These are phyloP conservation scores for Papilio polyxenes DNA, from an alignment of 1,140 invertebrate species.

Conservation along the genomic window DNA sequence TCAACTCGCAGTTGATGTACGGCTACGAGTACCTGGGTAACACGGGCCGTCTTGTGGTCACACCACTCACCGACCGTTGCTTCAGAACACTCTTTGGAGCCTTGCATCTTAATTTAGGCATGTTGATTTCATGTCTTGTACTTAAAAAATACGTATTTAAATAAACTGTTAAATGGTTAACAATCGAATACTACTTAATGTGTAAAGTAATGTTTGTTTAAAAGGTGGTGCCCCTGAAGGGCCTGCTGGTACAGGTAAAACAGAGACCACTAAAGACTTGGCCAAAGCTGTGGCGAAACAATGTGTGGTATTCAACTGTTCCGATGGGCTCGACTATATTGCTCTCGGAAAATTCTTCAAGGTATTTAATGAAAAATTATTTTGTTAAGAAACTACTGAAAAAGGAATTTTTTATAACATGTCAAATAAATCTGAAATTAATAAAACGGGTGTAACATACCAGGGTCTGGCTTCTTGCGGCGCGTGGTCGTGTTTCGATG, in stretches of 20 bases:
- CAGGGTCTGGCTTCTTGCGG: slow-evolving; percentile 95
- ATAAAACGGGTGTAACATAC: slow-evolving; percentile 35
- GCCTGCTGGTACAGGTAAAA: slow-evolving; percentile 97
- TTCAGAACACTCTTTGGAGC: slow-evolving; percentile 96
- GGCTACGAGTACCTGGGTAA: slow-evolving; percentile 98
- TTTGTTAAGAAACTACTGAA: background rate
- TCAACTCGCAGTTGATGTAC: slow-evolving; percentile 94
- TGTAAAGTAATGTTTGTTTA: background rate
- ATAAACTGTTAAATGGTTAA: background rate
- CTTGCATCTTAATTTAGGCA: slow-evolving; percentile 89
- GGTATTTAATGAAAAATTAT: slow-evolving; percentile 44
- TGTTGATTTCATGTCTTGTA: slow-evolving; percentile 14
- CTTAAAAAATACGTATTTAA: background rate
- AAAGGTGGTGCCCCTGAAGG: slow-evolving; percentile 95
- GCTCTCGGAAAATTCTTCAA: slow-evolving; percentile 98
- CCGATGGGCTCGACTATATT: slow-evolving; percentile 95
- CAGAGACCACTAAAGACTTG: slow-evolving; percentile 97
- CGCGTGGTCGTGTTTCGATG: slow-evolving; percentile 98
- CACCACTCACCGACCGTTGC: slow-evolving; percentile 95
- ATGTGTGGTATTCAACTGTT: slow-evolving; percentile 98
- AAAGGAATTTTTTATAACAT: too few species aligned
- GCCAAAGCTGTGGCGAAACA: slow-evolving; percentile 98
- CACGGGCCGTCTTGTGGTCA: slow-evolving; percentile 92
- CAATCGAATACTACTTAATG: background rate
- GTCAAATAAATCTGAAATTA: too few species aligned